Evolutionary conservation across 2,797 vertebrate species (phyloP).

Genomic region (Muscicapa comitata): DNA sequence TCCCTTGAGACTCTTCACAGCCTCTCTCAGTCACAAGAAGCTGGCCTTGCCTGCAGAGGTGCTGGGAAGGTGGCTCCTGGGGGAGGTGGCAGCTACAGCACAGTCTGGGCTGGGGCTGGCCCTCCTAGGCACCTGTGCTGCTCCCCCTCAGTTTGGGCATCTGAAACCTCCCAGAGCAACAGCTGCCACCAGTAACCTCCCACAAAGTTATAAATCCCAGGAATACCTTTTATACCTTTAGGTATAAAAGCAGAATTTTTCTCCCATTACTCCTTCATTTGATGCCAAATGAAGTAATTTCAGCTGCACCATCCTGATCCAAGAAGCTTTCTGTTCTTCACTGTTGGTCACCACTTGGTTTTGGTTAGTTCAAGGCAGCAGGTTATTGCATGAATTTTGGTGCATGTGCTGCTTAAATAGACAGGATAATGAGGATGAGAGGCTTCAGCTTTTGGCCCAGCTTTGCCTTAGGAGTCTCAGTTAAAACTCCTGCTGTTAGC

Average conservation of each 20-base stretch:
- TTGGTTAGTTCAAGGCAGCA: not conserved
- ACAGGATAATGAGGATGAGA: not conserved
- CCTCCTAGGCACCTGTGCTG: not conserved
- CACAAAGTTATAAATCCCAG: not conserved
- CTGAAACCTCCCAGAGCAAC: accelerated
- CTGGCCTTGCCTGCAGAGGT: not conserved
- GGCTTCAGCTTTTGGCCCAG: not conserved
- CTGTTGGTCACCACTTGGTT: not conserved
- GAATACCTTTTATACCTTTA: not conserved
- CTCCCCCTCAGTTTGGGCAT: accelerated
- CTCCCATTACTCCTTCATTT: not conserved
- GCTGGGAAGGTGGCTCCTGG: not conserved
- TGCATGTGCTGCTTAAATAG: not conserved
- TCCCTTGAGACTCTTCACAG: not conserved
- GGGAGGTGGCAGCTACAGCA: accelerated
- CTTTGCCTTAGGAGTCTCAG: not conserved
- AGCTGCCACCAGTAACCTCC: not conserved
- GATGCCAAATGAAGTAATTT: not conserved
- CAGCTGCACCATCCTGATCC: not conserved
- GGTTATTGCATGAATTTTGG: not conserved
- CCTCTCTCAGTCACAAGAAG: not conserved
- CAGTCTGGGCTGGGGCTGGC: not conserved
- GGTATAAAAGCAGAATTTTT: not conserved
- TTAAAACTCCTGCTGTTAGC: not conserved
- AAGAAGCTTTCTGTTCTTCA: not conserved